Evolutionary conservation across 2,113 vertebrate species (phyloP).

Genomic region (Euleptes europaea): DNA sequence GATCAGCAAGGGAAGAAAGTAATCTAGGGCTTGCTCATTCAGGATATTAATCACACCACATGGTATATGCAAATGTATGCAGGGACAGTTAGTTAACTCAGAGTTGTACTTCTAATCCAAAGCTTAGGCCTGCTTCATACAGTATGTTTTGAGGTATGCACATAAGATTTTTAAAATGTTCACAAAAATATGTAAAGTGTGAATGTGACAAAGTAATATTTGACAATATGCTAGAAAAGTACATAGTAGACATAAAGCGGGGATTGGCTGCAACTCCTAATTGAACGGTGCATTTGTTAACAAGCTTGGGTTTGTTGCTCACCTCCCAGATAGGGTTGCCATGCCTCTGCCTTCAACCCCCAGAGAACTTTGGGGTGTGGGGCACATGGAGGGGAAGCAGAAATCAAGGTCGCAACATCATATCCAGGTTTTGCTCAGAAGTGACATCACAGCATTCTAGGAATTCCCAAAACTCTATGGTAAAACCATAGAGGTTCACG

Average conservation of each 20-base stretch:
- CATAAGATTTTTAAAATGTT: not conserved
- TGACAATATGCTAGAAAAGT: not conserved
- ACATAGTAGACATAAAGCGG: not conserved
- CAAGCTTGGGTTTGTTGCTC: not conserved
- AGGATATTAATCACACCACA: not conserved
- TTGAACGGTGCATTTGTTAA: no score
- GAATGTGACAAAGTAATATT: not conserved
- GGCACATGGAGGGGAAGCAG: no score
- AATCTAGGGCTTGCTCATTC: not conserved
- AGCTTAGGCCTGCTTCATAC: not conserved
- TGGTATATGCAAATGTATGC: not conserved
- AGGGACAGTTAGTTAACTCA: not conserved
- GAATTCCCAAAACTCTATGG: no score
- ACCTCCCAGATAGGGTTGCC: no score
- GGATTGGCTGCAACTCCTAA: not conserved
- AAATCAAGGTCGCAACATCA: no score
- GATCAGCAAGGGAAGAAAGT: constrained; percentile 19
- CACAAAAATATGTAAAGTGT: not conserved
- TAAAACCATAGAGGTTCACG: no score
- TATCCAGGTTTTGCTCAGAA: no score
- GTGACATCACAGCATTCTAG: no score
- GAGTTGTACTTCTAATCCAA: not conserved
- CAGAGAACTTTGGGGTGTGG: no score
- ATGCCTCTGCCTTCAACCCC: no score
- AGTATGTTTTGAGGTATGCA: not conserved